Conservation (phyloP, 2,888 invertebrate genomes). For the Choreutis nemorana region DNA sequence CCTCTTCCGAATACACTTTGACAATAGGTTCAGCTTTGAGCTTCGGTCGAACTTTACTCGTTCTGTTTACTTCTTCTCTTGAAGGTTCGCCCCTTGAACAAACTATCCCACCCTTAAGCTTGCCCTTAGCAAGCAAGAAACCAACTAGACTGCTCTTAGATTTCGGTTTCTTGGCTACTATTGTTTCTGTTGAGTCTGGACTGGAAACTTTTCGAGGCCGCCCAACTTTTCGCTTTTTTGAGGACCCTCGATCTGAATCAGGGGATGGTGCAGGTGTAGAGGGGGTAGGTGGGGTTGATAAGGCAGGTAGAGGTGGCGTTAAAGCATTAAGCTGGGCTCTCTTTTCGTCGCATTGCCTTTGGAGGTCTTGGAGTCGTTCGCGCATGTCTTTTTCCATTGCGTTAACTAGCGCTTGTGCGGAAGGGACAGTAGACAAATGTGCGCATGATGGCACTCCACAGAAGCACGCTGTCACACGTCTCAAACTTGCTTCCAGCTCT, state of each 20-base stretch:
- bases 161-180: slow-evolving; percentile 83
- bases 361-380: slow-evolving; percentile 80
- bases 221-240: slow-evolving; percentile 84
- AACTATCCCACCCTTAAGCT: slow-evolving; percentile 60
- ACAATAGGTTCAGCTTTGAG: slow-evolving; percentile 75
- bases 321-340: slow-evolving; percentile 82
- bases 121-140: slow-evolving; percentile 71
- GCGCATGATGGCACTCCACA: slow-evolving; percentile 34
- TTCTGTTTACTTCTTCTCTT: slow-evolving; percentile 47
- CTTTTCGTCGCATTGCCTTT: slow-evolving; percentile 83
- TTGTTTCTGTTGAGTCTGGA: slow-evolving; percentile 76
- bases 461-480: slow-evolving; percentile 45
- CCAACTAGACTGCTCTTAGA: slow-evolving; percentile 73
- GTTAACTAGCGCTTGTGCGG: slow-evolving; percentile 70
- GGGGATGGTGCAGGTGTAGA: slow-evolving; percentile 54
- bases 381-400: slow-evolving; percentile 85
- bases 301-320: slow-evolving; percentile 59
- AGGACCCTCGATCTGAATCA: slow-evolving; percentile 60
- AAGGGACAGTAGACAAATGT: slow-evolving; percentile 40
- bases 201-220: slow-evolving; percentile 77
- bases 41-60: slow-evolving; percentile 74
- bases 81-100: slow-evolving; percentile 63
- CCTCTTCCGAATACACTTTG: slow-evolving; percentile 67
- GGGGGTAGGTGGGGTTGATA: slow-evolving; percentile 47
- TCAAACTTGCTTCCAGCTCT: slow-evolving; percentile 46